These are phyloP conservation scores for Helobdella robusta DNA, from an alignment of 2,888 invertebrate species.

Conservation along the genomic window DNA sequence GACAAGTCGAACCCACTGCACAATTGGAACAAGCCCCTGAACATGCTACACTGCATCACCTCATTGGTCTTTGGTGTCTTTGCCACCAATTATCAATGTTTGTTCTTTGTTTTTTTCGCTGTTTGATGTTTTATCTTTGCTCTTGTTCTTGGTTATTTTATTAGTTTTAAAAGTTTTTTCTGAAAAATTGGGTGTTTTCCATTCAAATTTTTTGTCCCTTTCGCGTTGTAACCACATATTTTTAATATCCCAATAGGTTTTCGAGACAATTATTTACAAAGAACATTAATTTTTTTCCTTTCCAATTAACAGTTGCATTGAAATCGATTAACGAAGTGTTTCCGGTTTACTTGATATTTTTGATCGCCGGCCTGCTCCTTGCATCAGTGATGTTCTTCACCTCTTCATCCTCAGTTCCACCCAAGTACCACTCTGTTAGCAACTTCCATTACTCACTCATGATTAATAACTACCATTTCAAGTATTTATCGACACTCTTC, in stretches of 20 bases:
- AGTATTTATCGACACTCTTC: too few relatives aligned
- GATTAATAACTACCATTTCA: too few relatives aligned
- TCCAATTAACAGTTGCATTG: conserved; percentile 28
- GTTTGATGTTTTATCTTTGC: too few relatives aligned
- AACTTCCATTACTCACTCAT: too few relatives aligned
- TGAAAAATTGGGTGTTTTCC: too few relatives aligned
- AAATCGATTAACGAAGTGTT: conserved; percentile 38
- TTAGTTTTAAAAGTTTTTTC: too few relatives aligned
- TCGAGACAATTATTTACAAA: neutral
- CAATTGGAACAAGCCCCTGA: conserved; percentile 57
- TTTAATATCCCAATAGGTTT: too few relatives aligned
- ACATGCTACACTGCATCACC: conserved; percentile 53
- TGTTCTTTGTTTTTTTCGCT: too few relatives aligned
- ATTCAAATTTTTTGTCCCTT: too few relatives aligned
- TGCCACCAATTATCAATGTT: conserved; percentile 39
- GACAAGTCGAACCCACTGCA: conserved; percentile 50
- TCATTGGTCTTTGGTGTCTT: conserved; percentile 51
- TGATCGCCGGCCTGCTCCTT: conserved; percentile 39
- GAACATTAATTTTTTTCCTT: neutral
- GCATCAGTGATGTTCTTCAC: conserved; percentile 44
- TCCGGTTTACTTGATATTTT: conserved; percentile 43
- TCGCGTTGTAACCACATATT: too few relatives aligned
- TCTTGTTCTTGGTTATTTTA: too few relatives aligned
- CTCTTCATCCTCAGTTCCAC: conserved; percentile 43
- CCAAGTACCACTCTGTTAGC: conserved; percentile 48